These are phyloP conservation scores for Hydrolagus affinis DNA, from an alignment of 2,113 vertebrate species.

Conservation along the genomic window DNA sequence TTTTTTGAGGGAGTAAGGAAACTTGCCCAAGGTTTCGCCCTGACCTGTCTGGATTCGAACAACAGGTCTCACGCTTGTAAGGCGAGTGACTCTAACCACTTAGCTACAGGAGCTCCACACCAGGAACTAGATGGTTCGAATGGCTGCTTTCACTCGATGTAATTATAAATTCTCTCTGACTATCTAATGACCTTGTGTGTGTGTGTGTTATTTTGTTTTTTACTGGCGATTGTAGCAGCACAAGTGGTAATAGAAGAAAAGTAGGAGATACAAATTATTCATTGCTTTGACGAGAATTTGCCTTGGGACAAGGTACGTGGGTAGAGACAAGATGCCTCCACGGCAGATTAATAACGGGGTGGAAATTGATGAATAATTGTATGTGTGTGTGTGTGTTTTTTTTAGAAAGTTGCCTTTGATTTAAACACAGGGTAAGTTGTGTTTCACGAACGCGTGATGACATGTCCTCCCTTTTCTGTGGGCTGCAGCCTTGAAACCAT, in stretches of 20 bases:
- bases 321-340: background rate
- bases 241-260: background rate
- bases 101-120: too few relatives aligned
- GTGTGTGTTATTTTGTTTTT: too few relatives aligned
- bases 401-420: background rate
- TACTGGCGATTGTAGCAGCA: background rate
- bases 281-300: background rate
- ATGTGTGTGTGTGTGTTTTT: background rate
- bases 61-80: too few relatives aligned
- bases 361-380: background rate
- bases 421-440: background rate
- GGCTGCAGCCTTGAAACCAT: background rate
- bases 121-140: too few relatives aligned
- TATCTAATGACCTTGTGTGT: too few relatives aligned
- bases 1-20: too few relatives aligned
- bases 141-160: too few relatives aligned
- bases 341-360: background rate
- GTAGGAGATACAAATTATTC: conserved; percentile 10
- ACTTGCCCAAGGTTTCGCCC: too few relatives aligned
- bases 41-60: too few relatives aligned
- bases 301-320: conserved; percentile 6
- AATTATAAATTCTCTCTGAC: too few relatives aligned
- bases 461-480: background rate
- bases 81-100: too few relatives aligned
- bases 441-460: background rate